phyloP scores from a whole-genome alignment of 2,888 invertebrate genomes.

The Ophioninae sp. region DNA sequence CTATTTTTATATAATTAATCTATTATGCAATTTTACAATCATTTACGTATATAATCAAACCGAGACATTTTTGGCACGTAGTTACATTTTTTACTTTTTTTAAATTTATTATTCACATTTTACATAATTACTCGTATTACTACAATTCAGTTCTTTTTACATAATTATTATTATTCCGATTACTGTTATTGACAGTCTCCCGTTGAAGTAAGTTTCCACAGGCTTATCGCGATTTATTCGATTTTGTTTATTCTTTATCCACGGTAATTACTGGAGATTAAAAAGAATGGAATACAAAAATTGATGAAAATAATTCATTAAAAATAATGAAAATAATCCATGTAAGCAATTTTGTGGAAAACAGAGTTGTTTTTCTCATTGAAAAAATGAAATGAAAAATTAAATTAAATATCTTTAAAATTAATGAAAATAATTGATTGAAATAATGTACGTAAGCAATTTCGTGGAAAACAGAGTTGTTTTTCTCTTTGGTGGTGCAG shows the following conservation, averaged over 20 bases:
- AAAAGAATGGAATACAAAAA: neutral
- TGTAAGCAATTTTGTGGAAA: neutral
- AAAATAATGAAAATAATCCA: no score
- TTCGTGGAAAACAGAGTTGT: neutral
- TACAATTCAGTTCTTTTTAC: neutral
- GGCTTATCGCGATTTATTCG: neutral
- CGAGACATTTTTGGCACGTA: neutral
- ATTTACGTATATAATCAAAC: neutral
- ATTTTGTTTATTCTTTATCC: neutral
- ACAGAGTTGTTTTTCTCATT: constrained; percentile 12
- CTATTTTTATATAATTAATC: no score
- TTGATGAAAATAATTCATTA: neutral
- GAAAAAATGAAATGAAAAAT: no score
- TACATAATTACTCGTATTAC: neutral
- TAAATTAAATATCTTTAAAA: no score
- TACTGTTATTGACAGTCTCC: neutral
- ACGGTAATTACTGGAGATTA: neutral
- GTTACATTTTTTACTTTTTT: neutral
- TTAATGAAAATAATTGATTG: neutral
- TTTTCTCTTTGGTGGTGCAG: constrained; percentile 19
- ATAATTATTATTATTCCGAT: neutral
- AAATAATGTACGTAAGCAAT: neutral
- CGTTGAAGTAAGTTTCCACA: neutral
- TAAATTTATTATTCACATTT: neutral
- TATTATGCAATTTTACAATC: neutral